Base-by-base conservation (phyloP, 23 tunicate genomes). In the Halocynthia aurantium region DNA sequence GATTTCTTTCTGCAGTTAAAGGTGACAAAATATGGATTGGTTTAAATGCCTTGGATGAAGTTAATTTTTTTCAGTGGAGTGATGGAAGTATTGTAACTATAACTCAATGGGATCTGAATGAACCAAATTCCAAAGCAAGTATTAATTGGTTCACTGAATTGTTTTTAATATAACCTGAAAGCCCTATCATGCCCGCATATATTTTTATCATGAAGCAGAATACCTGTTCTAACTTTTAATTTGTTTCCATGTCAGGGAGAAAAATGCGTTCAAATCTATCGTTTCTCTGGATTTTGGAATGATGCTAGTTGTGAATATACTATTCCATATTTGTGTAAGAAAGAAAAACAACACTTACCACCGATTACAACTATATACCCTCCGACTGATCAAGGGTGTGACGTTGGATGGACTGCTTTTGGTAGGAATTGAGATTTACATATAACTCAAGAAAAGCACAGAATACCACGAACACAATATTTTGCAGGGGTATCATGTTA, bases 11-110 rank as follows among this genome's bases (percentile, higher is more conserved):
- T 76, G 55, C 61, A 86, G 92, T 71, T 20, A 64, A 70, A 10
- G 92, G 98, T 8, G 55, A 84, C 18, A 85, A 82, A 21, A 87
- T 92, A 8, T 92, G 98, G 98, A 86, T 92, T 53, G 98, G 98
- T 31, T 82, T 92, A 86, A 86, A 79, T 64, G 92, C 89, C 53
- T 71, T 86, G 21, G 83, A 81, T 9, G 75, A 71, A 20, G 72
- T 68, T 40, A 85, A 92, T 69, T 92, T 82, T 52, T 92, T 86
- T 69, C 71, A 81, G 61, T 92, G 98, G 98, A 69, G 73, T 52
- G 98, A 92, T 62, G 88, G 86, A 9, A 71, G 78, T 10, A 11
- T 61, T 65, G 98, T 92, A 12, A 80, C 84, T 15, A 40, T 78
- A 8, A 92, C 98, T 7, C 86, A 82, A 78, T 92, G 98, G 98